Base-by-base conservation (phyloP, 2,888 invertebrate genomes). In the Nezara viridula region DNA sequence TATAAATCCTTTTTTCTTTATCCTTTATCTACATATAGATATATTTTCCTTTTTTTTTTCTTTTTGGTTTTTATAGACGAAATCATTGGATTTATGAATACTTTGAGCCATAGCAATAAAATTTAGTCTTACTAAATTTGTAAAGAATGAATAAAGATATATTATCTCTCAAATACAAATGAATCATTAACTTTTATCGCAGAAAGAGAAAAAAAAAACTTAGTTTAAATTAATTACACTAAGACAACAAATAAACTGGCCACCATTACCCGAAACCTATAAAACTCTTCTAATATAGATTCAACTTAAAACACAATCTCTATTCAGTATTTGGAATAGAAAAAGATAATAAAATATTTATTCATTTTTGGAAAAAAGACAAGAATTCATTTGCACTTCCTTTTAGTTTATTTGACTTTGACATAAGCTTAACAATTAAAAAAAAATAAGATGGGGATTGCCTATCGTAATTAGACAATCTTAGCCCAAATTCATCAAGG, bases 141-240 rank as follows among this genome's bases (percentile, higher is more conserved):
- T 44, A 40, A 21, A 77, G 77, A 77, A 77, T 77, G 77, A 77
- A 77, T 40, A 77, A 77, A 37, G 77, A 40, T 77, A 77, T 21
- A 40, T 21, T 27, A 27, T 60, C 27, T 27, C 27, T n/a, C n/a
- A 55, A 60, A 73, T 19, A 37, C 7, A 37, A 32, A 73, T 37
- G 21, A 73, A 73, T 73, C 16, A 27, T 27, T 60, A 37, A 19
- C 19, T 73, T 73, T 21, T 6, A 73, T 19, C 7, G 7, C 2
- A 37, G 21, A 73, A 32, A 27, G 32, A 60, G n/a, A 55, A 27
- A 27, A 60, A 60, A 24, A 19, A 55, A 55, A 55, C n/a, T n/a
- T 10, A n/a, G 27, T n/a, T 27, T 14, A 19, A 19, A 27, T 60
- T 60, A 10, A 60, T 27, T 27, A 55, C 3, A 55, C 55, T 55